Percentiles rank a stretch among this genome's conserved stretches.
Evolutionary conservation across 2,113 vertebrate species (phyloP).

Genomic region (Neodontobutis hainanensis): DNA sequence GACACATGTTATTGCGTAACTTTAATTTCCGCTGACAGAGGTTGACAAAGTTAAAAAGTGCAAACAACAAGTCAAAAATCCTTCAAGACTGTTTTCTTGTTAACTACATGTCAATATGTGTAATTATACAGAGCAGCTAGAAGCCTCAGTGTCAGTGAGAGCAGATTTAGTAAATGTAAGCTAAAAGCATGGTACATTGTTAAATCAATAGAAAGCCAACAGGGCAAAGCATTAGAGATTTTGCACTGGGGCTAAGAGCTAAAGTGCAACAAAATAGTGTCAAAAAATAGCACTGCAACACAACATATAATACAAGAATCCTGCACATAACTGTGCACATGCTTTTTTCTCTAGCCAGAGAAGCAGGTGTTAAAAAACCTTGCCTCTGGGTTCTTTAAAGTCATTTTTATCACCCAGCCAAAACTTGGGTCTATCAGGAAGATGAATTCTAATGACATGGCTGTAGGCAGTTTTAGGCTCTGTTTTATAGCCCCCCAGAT

Average conservation of each 20-base stretch:
- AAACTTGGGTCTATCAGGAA: slow-evolving; percentile 54
- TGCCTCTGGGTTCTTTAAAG: slow-evolving; percentile 6
- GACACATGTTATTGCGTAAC: background rate
- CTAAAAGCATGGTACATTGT: slow-evolving; percentile 18
- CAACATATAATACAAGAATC: slow-evolving; percentile 2
- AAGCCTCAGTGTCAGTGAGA: slow-evolving; percentile 16
- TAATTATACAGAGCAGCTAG: slow-evolving; percentile 27
- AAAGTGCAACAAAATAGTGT: background rate
- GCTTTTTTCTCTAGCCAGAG: background rate
- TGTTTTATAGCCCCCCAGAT: slow-evolving; percentile 46
- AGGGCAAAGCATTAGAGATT: slow-evolving; percentile 27
- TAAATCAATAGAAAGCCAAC: slow-evolving; percentile 47
- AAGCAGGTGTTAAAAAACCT: slow-evolving; percentile 18
- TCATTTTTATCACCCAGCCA: slow-evolving; percentile 51
- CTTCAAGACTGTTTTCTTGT: slow-evolving; percentile 12
- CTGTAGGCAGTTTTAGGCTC: slow-evolving; percentile 36
- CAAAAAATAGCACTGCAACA: background rate
- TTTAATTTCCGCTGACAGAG: slow-evolving; percentile 10
- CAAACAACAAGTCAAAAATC: slow-evolving; percentile 16
- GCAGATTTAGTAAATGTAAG: slow-evolving; percentile 35
- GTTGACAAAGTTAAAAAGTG: slow-evolving; percentile 29
- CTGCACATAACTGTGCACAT: slow-evolving; percentile 31
- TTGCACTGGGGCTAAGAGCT: slow-evolving; percentile 9
- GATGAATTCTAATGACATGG: slow-evolving; percentile 64
- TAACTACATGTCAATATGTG: slow-evolving; percentile 34